Base-by-base conservation (phyloP, 2,888 invertebrate genomes). In the Galeopsomyia nigrocyanea region DNA sequence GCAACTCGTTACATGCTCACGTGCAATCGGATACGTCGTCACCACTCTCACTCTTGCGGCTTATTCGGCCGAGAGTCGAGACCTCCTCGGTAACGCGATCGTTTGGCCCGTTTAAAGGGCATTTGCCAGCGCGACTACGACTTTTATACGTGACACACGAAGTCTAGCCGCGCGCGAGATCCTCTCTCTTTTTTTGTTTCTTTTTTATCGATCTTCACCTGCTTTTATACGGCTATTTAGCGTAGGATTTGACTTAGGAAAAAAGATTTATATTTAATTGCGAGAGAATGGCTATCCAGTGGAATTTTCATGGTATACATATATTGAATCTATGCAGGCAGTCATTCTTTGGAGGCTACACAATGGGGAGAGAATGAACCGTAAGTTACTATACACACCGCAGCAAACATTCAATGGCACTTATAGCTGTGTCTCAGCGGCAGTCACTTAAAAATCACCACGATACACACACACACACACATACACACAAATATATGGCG, bases 11-110 rank as follows among this genome's bases (percentile, higher is more conserved):
- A 39, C 16, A 26, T 16, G 56, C 56, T 22, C 22, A 0, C 56
- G 17, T 47, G 69, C 63, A 70, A 70, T 70, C 69, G 57, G 69
- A 70, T 64, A 70, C 47, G 51, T 68, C 68, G 21, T 68, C 68
- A 22, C 64, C 39, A 47, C 39, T 39, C 57, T n/a, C 22, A 50
- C 17, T 51, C 67, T 47, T 50, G 26, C 67, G 58, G n/a, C 17
- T 14, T 6, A 17, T 10, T 39, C 13, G 39, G 26, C 22, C 7
- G 14, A 13, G 19, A n/a, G 26, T 14, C 19, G n/a, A 49, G 57
- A 6, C 46, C n/a, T n/a, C n/a, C n/a, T 47, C 31, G 17, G 61
- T 69, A 69, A 69, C 49, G 56, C 56, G 69, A 69, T 49, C n/a
- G 22, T 22, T 16, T 13, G 9, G 5, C 17, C 63, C 6, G 47